Evolutionary conservation across 2,888 invertebrate species (phyloP), one percentile per base, ranked within the genome.

Genomic region (Chrysotoxum bicinctum): DNA sequence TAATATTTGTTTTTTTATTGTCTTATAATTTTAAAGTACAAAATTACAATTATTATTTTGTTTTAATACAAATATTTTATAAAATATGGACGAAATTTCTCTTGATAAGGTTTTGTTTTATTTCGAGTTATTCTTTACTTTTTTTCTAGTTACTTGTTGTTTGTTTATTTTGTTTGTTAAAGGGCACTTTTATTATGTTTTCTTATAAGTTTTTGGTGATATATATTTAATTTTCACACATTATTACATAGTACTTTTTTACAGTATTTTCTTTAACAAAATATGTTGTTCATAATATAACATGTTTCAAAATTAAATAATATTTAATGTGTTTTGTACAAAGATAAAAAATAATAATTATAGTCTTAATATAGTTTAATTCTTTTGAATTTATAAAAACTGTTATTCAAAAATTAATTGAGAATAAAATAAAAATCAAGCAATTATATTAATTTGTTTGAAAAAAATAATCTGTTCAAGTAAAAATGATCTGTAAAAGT

Each of bases 21-120:
- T 30, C 9, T n/a, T 26, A 16, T 26, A 3, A 26, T 50, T 14
- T 26, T 9, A 52, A n/a, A n/a, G n/a, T 54, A 54, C 23, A 30
- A 68, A 52, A 32, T 21, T 16, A 56, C 26, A 54, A 16, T 19
- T 40, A 30, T 56, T 40, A 32, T 16, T 35, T 16, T 37, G 19
- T 68, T 19, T 30, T 30, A 64, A 45, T 50, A 35, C n/a, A 52
- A n/a, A n/a, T 52, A n/a, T 3, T 68, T 68, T 45, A 32, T 45
- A 43, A 56, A 60, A 23, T 35, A 52, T 73, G 73, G 73, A 62
- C 73, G 73, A 73, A 73, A 23, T 73, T 73, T 52, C 50, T 62
- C 40, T 40, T 73, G 62, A 73, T 73, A 73, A 73, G 73, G 19
- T 72, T 60, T 62, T 62, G 62, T 58, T 58, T 37, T 37, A 19